Conservation (phyloP, 1,140 invertebrate genomes). For the Matsumurasca onukii region DNA sequence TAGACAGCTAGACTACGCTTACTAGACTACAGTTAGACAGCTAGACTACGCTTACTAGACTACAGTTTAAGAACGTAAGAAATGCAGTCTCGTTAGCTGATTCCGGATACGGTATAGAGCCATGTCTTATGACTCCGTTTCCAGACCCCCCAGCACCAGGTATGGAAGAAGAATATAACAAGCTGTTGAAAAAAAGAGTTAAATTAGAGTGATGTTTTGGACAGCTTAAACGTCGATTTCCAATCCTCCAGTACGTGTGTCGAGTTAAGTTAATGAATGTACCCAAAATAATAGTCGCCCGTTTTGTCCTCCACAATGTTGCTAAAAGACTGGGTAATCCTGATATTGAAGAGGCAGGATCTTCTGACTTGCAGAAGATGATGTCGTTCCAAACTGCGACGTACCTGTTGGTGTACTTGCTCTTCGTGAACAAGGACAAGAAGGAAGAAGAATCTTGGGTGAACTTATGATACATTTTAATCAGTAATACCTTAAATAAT, state of each 20-base stretch:
- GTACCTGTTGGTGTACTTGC: too few species aligned
- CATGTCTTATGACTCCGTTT: constrained; percentile 14
- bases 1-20: too few species aligned
- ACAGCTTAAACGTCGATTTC: not conserved
- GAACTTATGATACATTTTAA: too few species aligned
- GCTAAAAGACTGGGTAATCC: not conserved
- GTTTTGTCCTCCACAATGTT: constrained; percentile 10
- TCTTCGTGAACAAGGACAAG: too few species aligned
- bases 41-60: too few species aligned
- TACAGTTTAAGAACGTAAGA: not conserved
- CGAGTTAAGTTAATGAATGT: not conserved
- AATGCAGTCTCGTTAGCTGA: constrained; percentile 3
- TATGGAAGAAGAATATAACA: not conserved
- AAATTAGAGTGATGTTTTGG: constrained; percentile 18
- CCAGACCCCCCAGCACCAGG: not conserved
- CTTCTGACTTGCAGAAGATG: too few species aligned
- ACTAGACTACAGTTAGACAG: too few species aligned
- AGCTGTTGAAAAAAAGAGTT: not conserved
- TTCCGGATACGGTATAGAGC: not conserved
- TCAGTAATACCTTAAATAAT: too few species aligned
- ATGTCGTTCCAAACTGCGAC: too few species aligned
- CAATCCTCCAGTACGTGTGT: not conserved
- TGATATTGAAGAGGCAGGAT: not conserved
- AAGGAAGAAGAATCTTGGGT: too few species aligned
- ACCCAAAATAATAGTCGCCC: constrained; percentile 17